phyloP scores from a whole-genome alignment of 2,113 vertebrate genomes.

The Pseudorasbora parva region DNA sequence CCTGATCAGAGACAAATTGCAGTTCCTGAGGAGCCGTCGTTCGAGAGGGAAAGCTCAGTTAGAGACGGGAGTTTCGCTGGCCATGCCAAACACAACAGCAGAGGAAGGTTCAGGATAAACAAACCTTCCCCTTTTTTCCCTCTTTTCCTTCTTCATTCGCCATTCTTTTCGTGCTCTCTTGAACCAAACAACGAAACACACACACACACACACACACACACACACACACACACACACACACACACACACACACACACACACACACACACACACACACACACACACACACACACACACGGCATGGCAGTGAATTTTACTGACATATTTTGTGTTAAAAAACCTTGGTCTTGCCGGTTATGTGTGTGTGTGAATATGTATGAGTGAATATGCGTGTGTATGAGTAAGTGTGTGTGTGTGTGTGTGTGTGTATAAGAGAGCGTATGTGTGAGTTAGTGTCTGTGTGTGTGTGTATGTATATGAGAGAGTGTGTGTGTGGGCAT shows the following conservation, averaged over 20 bases:
- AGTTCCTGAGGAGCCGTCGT: background rate
- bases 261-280: background rate
- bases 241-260: background rate
- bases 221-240: background rate
- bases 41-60: background rate
- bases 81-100: conserved; percentile 29
- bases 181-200: background rate
- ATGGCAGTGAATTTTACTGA: background rate
- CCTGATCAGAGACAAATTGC: background rate
- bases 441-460: too few relatives aligned
- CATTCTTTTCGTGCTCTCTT: background rate
- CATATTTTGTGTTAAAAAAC: conserved; percentile 1
- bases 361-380: background rate
- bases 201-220: background rate
- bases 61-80: background rate
- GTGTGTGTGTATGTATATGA: background rate
- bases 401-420: too few relatives aligned
- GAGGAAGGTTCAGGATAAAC: conserved; percentile 31
- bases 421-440: too few relatives aligned
- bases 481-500: background rate
- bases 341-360: background rate
- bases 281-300: background rate
- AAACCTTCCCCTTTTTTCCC: conserved; percentile 11
- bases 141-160: conserved; percentile 1
- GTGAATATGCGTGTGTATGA: too few relatives aligned